These are phyloP conservation scores for Aythya baeri DNA, from an alignment of 2,113 vertebrate species.

Conservation along the genomic window DNA sequence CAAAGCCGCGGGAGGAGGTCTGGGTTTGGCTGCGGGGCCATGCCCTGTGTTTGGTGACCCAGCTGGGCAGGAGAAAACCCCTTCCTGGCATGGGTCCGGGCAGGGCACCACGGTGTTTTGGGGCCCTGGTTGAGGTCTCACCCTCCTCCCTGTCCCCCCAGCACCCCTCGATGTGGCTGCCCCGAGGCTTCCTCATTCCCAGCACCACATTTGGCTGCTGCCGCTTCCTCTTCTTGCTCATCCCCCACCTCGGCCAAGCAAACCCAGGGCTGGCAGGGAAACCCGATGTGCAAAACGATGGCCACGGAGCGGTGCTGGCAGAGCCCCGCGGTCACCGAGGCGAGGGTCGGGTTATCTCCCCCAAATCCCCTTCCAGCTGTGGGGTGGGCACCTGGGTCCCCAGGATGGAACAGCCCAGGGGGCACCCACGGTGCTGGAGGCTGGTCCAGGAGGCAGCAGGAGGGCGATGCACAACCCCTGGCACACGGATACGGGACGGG, in stretches of 20 bases:
- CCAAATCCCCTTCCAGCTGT: too few relatives aligned
- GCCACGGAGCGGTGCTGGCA: too few relatives aligned
- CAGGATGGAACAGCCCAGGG: not conserved
- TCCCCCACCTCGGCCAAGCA: not conserved
- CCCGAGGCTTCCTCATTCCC: conserved; percentile 15
- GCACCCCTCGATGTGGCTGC: not conserved
- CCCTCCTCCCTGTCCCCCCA: not conserved
- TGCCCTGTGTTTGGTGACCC: rapidly evolving
- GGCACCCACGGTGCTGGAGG: not conserved
- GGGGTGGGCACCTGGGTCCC: not conserved
- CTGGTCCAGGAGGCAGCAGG: not conserved
- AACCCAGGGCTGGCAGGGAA: not conserved
- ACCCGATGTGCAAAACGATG: not conserved
- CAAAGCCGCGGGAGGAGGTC: not conserved
- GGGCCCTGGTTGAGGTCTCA: not conserved
- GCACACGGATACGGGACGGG: not conserved
- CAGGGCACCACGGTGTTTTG: not conserved
- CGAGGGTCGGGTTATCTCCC: too few relatives aligned
- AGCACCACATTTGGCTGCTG: not conserved
- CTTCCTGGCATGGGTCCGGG: rapidly evolving
- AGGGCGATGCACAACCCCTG: not conserved
- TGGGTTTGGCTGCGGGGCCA: rapidly evolving
- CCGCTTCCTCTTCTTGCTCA: conserved; percentile 3
- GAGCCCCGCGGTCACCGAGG: too few relatives aligned
- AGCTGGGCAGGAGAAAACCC: not conserved